A percentile compares a stretch with the other conserved stretches of the same genome.
phyloP scores from a whole-genome alignment of 2,797 vertebrate genomes.

The Neopelma chrysocephalum region DNA sequence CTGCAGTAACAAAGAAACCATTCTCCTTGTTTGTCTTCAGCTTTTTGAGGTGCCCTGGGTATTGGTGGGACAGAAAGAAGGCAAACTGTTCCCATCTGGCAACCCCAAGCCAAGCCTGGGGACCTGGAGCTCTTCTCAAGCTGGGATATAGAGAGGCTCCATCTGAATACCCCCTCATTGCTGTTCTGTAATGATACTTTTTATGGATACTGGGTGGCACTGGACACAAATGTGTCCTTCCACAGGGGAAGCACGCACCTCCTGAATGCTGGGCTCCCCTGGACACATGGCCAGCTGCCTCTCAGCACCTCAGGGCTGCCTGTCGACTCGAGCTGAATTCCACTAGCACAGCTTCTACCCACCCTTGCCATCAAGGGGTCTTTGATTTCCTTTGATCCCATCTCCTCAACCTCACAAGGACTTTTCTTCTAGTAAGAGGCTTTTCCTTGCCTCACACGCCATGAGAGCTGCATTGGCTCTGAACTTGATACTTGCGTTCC shows the following conservation, averaged over 20 bases:
- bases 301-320: background rate
- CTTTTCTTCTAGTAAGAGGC: background rate
- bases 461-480: background rate
- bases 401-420: background rate
- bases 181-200: background rate
- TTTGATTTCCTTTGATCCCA: background rate
- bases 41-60: background rate
- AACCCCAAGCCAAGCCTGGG: background rate
- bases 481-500: background rate
- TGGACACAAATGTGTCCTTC: fast-evolving
- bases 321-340: background rate
- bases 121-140: background rate
- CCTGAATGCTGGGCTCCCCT: background rate
- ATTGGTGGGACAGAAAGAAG: background rate
- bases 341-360: fast-evolving
- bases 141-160: background rate
- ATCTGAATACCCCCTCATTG: background rate
- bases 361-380: background rate
- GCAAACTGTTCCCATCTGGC: background rate
- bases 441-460: fast-evolving
- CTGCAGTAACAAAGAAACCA: background rate
- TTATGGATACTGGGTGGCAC: background rate
- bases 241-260: background rate
- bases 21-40: background rate
- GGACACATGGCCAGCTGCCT: background rate